Evolutionary conservation across 2,113 vertebrate genomes (phyloP).

Genomic region (Scomber scombrus): DNA sequence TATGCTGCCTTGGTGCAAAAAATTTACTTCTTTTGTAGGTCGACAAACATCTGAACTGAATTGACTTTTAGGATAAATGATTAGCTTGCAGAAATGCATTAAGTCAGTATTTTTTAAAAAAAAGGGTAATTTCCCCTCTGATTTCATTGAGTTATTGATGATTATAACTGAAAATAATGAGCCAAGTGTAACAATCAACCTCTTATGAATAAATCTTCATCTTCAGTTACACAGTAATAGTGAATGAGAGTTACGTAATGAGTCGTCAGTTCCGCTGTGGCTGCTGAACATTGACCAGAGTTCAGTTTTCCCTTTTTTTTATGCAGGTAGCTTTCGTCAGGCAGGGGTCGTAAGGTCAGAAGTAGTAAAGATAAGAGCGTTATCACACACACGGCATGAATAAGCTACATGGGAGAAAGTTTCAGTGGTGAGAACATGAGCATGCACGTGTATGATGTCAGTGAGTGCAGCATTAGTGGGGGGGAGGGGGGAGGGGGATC

Average conservation of each 20-base stretch:
- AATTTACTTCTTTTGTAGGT: no score
- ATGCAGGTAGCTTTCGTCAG: neutral
- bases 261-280: neutral
- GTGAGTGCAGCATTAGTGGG: neutral
- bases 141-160: no score
- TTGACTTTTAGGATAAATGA: no score
- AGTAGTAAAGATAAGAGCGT: constrained; percentile 35
- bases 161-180: no score
- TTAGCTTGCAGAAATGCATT: no score
- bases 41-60: no score
- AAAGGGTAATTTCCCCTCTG: no score
- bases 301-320: neutral
- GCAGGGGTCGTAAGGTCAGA: constrained; percentile 9
- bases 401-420: neutral
- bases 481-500: rapidly evolving
- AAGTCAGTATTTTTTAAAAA: no score
- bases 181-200: neutral
- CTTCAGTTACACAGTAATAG: neutral
- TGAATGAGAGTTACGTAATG: neutral
- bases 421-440: neutral
- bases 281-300: constrained; percentile 33
- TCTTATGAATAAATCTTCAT: neutral
- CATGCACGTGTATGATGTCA: neutral
- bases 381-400: constrained; percentile 25
- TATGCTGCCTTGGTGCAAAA: no score